Evolutionary conservation across 2,888 invertebrate species (phyloP).

Genomic region (Aethes cnicana): DNA sequence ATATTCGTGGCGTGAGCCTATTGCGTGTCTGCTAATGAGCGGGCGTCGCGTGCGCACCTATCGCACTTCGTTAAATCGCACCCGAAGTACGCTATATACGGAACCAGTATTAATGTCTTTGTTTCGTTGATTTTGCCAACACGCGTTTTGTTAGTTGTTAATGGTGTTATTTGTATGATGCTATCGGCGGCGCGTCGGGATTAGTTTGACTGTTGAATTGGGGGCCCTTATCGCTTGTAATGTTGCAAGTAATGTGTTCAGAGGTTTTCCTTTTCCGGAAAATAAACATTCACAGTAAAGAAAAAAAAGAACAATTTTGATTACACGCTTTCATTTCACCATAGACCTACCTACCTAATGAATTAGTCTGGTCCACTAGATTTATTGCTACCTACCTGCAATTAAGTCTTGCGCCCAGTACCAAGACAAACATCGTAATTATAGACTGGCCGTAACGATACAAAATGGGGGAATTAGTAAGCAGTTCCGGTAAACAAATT

Average conservation of each 20-base stretch:
- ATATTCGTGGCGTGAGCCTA: conserved; percentile 44
- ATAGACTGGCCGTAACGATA: conserved; percentile 20
- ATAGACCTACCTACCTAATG: too few species aligned
- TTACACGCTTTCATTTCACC: too few species aligned
- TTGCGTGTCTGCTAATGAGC: conserved; percentile 77
- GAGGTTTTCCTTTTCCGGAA: neutral
- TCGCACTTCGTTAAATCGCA: conserved; percentile 68
- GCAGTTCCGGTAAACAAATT: conserved; percentile 40
- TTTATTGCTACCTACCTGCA: conserved; percentile 12
- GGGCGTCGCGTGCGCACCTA: conserved; percentile 70
- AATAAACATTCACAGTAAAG: neutral
- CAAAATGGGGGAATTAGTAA: conserved; percentile 33
- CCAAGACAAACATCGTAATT: conserved; percentile 2
- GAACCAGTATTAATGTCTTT: conserved; percentile 49
- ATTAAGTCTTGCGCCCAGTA: conserved; percentile 1
- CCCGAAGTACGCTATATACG: conserved; percentile 55
- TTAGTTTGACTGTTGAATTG: conserved; percentile 19
- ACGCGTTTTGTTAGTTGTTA: conserved; percentile 39
- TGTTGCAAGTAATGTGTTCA: conserved; percentile 8
- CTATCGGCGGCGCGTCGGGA: conserved; percentile 22
- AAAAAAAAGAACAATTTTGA: neutral
- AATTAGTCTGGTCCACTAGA: too few species aligned
- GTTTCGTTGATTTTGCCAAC: conserved; percentile 50
- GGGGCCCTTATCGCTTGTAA: conserved; percentile 22
- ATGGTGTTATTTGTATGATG: conserved; percentile 32